A percentile compares a stretch with the other conserved stretches of the same genome.
phyloP scores from a whole-genome alignment of 2,888 invertebrate genomes.

The Aplocera efformata region DNA sequence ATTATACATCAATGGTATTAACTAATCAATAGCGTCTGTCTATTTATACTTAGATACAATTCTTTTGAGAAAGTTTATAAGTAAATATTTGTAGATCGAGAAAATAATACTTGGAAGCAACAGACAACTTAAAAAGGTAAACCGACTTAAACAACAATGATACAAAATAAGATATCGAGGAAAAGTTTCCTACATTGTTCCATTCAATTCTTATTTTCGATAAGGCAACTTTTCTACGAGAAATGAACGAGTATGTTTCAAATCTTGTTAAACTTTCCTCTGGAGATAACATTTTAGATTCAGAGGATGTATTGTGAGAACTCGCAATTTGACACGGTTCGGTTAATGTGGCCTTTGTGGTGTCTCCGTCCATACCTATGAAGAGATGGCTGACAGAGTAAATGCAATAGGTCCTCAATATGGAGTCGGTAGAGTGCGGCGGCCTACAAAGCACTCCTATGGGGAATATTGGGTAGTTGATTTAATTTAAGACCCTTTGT shows the following conservation, averaged over 20 bases:
- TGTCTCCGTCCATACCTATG: conserved; percentile 10
- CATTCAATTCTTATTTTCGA: conserved; percentile 35
- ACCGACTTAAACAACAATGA: conserved; percentile 24
- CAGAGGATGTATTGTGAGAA: conserved; percentile 11
- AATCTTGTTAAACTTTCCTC: conserved; percentile 20
- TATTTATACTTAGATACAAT: too few relatives aligned
- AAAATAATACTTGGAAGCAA: conserved; percentile 11
- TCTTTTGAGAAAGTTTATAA: conserved; percentile 7
- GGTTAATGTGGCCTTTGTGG: conserved; percentile 34
- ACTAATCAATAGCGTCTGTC: too few relatives aligned
- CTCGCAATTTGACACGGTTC: conserved; percentile 19
- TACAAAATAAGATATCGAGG: conserved; percentile 44
- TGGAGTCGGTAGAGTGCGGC: conserved; percentile 30
- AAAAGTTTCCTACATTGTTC: conserved; percentile 38
- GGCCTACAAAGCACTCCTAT: conserved; percentile 50
- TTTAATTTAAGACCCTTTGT: conserved; percentile 73
- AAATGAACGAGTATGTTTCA: conserved; percentile 34
- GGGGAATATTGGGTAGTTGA: conserved; percentile 64
- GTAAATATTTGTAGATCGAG: conserved; percentile 4
- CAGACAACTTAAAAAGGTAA: conserved; percentile 17
- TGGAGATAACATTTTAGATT: conserved; percentile 8
- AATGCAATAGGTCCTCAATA: conserved; percentile 38
- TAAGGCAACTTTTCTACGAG: conserved; percentile 36
- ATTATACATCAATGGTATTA: too few relatives aligned
- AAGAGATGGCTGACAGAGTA: conserved; percentile 15